phyloP scores from a whole-genome alignment of 2,113 vertebrate genomes.

The Xiphophorus hellerii region DNA sequence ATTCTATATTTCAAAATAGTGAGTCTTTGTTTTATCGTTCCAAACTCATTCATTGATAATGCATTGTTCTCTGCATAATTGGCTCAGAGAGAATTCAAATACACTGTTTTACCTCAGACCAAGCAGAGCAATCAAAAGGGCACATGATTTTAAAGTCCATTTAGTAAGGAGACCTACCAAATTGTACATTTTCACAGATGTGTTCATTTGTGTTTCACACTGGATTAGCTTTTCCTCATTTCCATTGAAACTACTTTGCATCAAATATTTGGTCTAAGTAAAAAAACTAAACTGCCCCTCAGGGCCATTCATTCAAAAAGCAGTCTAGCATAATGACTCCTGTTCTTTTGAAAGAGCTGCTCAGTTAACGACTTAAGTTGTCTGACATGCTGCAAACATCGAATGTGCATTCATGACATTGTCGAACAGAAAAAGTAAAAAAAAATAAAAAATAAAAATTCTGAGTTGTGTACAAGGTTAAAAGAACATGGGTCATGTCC shows the following conservation, averaged over 20 bases:
- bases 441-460: too few relatives aligned
- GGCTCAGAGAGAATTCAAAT: constrained; percentile 20
- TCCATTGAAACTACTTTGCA: constrained; percentile 3
- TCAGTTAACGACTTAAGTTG: neutral
- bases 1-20: neutral
- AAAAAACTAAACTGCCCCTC: neutral
- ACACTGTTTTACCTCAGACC: constrained; percentile 11
- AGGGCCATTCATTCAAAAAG: constrained; percentile 16
- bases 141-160: neutral
- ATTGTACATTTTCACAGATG: neutral
- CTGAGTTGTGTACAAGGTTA: constrained; percentile 1
- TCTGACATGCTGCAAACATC: neutral
- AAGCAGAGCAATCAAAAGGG: neutral
- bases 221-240: constrained; percentile 17
- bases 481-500: neutral
- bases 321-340: neutral
- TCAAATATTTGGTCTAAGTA: constrained; percentile 10
- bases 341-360: neutral
- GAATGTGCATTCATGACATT: neutral
- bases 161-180: neutral
- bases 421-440: neutral
- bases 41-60: constrained; percentile 15
- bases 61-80: neutral
- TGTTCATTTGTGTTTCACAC: constrained; percentile 1
- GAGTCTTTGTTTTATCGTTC: neutral